These are phyloP conservation scores for Andrena minutula DNA, from an alignment of 2,888 invertebrate species.

Conservation along the genomic window DNA sequence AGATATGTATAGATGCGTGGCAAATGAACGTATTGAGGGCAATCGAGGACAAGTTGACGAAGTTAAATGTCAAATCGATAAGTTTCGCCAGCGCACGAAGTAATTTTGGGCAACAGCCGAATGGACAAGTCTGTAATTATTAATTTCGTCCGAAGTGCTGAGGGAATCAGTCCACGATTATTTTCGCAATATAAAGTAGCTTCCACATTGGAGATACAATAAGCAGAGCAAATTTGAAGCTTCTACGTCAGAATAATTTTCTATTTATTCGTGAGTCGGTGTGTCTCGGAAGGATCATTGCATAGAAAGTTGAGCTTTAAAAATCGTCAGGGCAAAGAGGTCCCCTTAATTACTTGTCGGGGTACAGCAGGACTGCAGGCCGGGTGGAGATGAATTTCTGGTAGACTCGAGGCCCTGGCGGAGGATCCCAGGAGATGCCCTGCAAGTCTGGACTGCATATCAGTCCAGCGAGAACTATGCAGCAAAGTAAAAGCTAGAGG, in stretches of 20 bases:
- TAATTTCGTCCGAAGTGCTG: too few species aligned
- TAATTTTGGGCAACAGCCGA: too few species aligned
- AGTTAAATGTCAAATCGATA: not conserved
- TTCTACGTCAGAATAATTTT: not conserved
- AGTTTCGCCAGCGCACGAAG: not conserved
- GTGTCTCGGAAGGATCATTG: too few species aligned
- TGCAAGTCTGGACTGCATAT: slow-evolving; percentile 39
- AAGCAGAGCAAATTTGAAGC: too few species aligned
- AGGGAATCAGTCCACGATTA: too few species aligned
- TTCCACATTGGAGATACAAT: too few species aligned
- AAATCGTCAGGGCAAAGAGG: not conserved
- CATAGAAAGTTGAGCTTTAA: not conserved
- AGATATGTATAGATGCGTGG: not conserved
- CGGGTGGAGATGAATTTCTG: slow-evolving; percentile 33
- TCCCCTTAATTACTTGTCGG: slow-evolving; percentile 15
- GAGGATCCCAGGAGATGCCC: slow-evolving; percentile 32
- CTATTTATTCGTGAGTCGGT: not conserved
- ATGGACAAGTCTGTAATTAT: too few species aligned
- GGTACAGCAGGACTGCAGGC: not conserved
- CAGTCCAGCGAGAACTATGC: slow-evolving; percentile 49
- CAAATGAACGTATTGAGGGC: not conserved
- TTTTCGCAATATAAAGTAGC: too few species aligned
- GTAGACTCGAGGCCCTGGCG: slow-evolving; percentile 10
- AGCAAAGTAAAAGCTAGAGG: slow-evolving; percentile 44
- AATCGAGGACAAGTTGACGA: not conserved